A percentile compares a stretch with the other conserved stretches of the same genome.
These are phyloP conservation scores for Rhinogobius similis DNA, from an alignment of 2,113 vertebrate species.

Conservation along the genomic window DNA sequence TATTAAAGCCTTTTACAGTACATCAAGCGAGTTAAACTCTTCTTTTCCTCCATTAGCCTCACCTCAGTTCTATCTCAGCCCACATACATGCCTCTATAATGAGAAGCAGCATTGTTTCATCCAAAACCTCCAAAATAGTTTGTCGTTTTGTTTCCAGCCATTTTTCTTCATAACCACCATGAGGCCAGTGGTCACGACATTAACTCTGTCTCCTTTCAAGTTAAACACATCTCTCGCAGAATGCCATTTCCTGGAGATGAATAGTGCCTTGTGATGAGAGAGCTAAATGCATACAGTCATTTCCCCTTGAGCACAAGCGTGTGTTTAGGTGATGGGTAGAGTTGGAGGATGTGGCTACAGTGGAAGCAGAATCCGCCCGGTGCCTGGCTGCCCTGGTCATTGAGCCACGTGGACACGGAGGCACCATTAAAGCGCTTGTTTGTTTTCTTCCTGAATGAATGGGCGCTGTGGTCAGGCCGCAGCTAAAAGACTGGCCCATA, in stretches of 20 bases:
- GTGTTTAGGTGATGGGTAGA: slow-evolving; percentile 61
- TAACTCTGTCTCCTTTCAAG: slow-evolving; percentile 36
- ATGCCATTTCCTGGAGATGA: slow-evolving; percentile 67
- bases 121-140: not conserved
- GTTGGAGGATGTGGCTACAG: slow-evolving; percentile 63
- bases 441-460: slow-evolving; percentile 18
- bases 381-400: slow-evolving; percentile 19
- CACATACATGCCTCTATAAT: not conserved
- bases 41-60: not conserved
- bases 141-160: slow-evolving; percentile 12
- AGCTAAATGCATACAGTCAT: slow-evolving; percentile 68
- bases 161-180: slow-evolving; percentile 34
- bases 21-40: not conserved
- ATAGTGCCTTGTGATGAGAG: slow-evolving; percentile 59
- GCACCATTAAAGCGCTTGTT: slow-evolving; percentile 39
- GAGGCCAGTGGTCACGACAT: slow-evolving; percentile 38
- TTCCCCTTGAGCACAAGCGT: slow-evolving; percentile 53
- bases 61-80: not conserved
- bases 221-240: slow-evolving; percentile 61
- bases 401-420: slow-evolving; percentile 52
- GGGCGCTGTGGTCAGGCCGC: slow-evolving; percentile 6
- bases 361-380: slow-evolving; percentile 23
- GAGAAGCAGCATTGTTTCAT: not conserved
- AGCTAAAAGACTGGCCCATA: slow-evolving; percentile 26
- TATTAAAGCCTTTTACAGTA: too few species aligned